These are phyloP conservation scores for Chalcosyrphus nemorum DNA, from an alignment of 2,888 invertebrate species.

Conservation along the genomic window DNA sequence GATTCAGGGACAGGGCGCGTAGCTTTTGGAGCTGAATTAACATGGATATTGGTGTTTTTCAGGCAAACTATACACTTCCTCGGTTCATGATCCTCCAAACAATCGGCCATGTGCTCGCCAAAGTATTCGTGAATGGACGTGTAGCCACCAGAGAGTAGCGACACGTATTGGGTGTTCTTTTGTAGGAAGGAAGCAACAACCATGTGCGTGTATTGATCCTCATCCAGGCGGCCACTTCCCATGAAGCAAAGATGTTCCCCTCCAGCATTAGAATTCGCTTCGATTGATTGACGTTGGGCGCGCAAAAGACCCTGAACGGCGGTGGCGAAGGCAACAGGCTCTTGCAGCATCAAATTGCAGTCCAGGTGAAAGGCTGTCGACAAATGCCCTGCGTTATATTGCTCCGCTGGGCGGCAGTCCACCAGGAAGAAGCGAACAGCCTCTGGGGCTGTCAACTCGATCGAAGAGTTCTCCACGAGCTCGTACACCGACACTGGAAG, in stretches of 20 bases:
- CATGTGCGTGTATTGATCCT: constrained; percentile 98
- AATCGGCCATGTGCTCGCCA: constrained; percentile 90
- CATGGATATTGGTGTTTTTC: constrained; percentile 81
- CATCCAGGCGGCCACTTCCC: constrained; percentile 95
- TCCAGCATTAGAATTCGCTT: constrained; percentile 92
- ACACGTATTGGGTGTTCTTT: constrained; percentile 95
- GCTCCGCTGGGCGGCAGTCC: constrained; percentile 97
- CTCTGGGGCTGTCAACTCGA: constrained; percentile 85
- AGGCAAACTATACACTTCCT: constrained; percentile 92
- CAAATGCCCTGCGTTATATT: constrained; percentile 98
- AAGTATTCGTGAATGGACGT: constrained; percentile 92
- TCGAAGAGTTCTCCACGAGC: constrained; percentile 91
- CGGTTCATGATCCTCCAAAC: constrained; percentile 92
- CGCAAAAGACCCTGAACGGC: constrained; percentile 94
- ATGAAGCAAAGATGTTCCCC: constrained; percentile 95
- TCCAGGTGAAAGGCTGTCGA: constrained; percentile 99
- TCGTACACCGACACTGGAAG: constrained; percentile 98
- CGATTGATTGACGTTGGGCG: constrained; percentile 93
- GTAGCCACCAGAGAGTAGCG: constrained; percentile 96
- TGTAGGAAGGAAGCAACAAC: constrained; percentile 98
- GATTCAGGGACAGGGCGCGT: constrained; percentile 38
- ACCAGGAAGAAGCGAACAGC: constrained; percentile 95
- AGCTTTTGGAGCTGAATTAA: constrained; percentile 33
- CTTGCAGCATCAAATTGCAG: constrained; percentile 98
- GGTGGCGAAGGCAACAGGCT: constrained; percentile 96